These are phyloP conservation scores for Dendrocincla tyrannina DNA, from an alignment of 2,797 vertebrate species.

Conservation along the genomic window DNA sequence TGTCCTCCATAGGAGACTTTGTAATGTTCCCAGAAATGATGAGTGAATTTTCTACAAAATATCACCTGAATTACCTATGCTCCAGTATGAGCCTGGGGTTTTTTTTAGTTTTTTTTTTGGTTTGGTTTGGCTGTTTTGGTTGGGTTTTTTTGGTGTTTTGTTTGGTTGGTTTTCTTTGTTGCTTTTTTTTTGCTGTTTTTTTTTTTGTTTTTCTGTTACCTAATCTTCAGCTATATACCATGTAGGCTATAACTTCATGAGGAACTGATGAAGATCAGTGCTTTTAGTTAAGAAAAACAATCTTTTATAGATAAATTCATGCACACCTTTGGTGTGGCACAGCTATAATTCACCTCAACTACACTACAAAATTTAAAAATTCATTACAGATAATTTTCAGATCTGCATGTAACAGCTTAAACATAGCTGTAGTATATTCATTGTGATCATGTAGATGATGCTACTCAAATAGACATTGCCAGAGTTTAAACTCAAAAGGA, in stretches of 20 bases:
- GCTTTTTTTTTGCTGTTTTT: neutral
- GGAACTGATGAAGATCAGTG: neutral
- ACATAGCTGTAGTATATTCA: neutral
- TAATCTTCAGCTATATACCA: neutral
- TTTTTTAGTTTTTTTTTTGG: too few relatives aligned
- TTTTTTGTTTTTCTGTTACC: rapidly evolving
- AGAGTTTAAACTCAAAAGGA: neutral
- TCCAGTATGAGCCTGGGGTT: rapidly evolving
- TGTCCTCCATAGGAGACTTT: neutral
- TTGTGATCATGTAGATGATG: neutral
- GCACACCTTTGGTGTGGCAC: neutral
- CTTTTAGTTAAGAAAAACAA: neutral
- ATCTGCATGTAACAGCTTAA: neutral
- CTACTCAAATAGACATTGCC: neutral
- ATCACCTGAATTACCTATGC: neutral
- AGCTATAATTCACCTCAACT: neutral
- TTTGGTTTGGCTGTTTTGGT: neutral
- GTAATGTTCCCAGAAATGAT: neutral
- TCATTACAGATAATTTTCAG: neutral
- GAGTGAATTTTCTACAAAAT: neutral
- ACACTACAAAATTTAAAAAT: neutral
- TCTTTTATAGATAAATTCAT: neutral
- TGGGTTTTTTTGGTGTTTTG: neutral
- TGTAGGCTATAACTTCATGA: neutral
- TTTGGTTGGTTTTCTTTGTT: neutral